phyloP scores from a whole-genome alignment of 2,888 invertebrate species.

The Ametastegia equiseti region DNA sequence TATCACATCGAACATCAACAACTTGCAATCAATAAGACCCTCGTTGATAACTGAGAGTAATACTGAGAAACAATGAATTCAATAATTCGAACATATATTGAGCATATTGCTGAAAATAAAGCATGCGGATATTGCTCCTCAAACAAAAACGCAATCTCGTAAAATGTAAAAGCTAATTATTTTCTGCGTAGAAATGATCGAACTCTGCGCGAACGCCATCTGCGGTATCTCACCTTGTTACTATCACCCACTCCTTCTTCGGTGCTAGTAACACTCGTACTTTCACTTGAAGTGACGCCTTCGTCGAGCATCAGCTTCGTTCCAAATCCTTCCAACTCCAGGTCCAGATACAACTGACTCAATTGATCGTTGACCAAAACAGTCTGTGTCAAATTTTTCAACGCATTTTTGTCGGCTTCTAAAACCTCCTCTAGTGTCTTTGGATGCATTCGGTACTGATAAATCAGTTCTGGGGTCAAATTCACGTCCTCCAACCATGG shows the following conservation, averaged over 20 bases:
- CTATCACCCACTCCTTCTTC: constrained; percentile 67
- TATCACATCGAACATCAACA: background rate
- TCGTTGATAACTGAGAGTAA: background rate
- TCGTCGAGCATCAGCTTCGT: constrained; percentile 82
- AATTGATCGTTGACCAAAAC: constrained; percentile 85
- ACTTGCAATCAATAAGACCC: background rate
- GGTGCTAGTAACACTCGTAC: constrained; percentile 73
- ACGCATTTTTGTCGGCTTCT: constrained; percentile 79
- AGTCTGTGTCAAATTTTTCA: constrained; percentile 81
- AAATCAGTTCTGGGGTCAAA: constrained; percentile 83
- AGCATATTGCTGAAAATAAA: background rate
- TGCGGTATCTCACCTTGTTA: constrained; percentile 67
- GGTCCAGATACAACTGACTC: constrained; percentile 83
- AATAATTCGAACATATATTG: background rate
- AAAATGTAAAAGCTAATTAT: background rate
- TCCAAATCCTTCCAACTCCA: constrained; percentile 82
- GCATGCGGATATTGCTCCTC: background rate
- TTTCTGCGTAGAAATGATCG: constrained; percentile 1
- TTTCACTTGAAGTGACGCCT: constrained; percentile 79
- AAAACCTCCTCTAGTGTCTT: constrained; percentile 81
- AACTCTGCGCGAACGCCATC: background rate
- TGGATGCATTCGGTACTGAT: constrained; percentile 82
- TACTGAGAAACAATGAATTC: background rate
- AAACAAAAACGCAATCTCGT: background rate
- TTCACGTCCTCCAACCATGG: constrained; percentile 84